Evolutionary conservation across 1,140 invertebrate genomes (phyloP), one percentile per base, ranked within the genome.

Genomic region (Drosophila tropicalis): DNA sequence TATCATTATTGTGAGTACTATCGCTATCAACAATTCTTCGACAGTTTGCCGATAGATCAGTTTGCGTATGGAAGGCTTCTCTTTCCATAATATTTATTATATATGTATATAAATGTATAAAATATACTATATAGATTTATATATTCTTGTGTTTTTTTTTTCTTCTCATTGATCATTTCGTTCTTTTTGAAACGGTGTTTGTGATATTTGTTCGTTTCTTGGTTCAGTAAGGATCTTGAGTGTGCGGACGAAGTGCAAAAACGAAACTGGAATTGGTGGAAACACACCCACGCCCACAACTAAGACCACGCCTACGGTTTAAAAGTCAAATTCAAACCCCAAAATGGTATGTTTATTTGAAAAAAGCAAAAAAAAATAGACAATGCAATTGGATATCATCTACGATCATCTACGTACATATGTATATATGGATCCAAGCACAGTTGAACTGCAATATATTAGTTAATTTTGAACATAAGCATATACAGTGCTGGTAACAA

Each of bases 31-130:
- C 79, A 66, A 89, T 87, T 87, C 84, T 87, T 89, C 79, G 83
- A 83, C 83, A 87, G 83, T 87, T 87, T 87, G 76, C 84, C 83
- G 70, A 87, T 87, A 83, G 84, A 87, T 87, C 83, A 87, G 84
- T 87, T 87, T 87, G 83, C 83, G 83, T 79, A 76, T 83, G 76
- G 83, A 87, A 89, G 84, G 79, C 67, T 76, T 86, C 76, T 73
- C 76, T 78, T 86, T 86, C 72, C 69, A 62, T 44, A 25, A 40
- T 56, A 70, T 61, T 25, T 51, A 63, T 57, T 74, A 36, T 44
- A 60, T 60, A 58, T 44, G 56, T 60, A 58, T 51, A 51, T 13
- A 17, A 6, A 5, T 12, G 56, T 70, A 44, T 47, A n/a, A n/a
- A n/a, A 39, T 39, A 22, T 41, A 63, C 5, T 12, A 54, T 19